A percentile compares a stretch with the other conserved stretches of the same genome.
Evolutionary conservation across 2,888 invertebrate species (phyloP).

Genomic region (Globia sparganii): DNA sequence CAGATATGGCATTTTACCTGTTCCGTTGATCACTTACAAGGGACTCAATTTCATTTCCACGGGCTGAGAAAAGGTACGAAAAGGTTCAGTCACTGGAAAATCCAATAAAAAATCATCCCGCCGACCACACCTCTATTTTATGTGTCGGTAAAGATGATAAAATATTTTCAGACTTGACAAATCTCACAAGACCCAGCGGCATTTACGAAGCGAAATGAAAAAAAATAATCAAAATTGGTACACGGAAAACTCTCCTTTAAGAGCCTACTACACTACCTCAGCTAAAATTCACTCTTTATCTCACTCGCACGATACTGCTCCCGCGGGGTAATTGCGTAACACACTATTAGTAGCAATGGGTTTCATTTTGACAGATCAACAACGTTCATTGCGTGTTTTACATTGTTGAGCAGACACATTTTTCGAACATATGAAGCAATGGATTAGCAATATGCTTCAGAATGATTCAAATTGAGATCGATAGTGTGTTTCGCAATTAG

Average conservation of each 20-base stretch:
- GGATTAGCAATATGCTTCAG: too few relatives aligned
- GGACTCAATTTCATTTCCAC: conserved; percentile 28
- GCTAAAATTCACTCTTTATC: too few relatives aligned
- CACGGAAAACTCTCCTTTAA: background rate
- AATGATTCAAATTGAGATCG: too few relatives aligned
- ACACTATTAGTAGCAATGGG: too few relatives aligned
- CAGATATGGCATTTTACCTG: conserved; percentile 10
- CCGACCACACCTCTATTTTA: conserved; percentile 8
- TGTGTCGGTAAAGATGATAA: conserved; percentile 36
- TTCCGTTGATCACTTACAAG: conserved; percentile 40
- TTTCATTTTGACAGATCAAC: too few relatives aligned
- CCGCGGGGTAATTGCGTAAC: too few relatives aligned
- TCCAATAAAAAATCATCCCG: conserved; percentile 40
- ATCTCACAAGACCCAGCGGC: background rate
- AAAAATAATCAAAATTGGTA: conserved; percentile 21
- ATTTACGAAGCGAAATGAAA: background rate
- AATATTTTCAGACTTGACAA: conserved; percentile 23
- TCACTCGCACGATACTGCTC: too few relatives aligned
- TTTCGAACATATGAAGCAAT: too few relatives aligned
- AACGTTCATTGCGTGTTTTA: too few relatives aligned
- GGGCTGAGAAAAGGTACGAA: conserved; percentile 34
- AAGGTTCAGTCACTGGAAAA: conserved; percentile 43
- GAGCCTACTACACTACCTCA: too few relatives aligned
- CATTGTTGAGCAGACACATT: too few relatives aligned
- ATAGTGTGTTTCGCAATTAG: too few relatives aligned